These are phyloP conservation scores for Eubasilissa splendida DNA, from an alignment of 2,888 invertebrate genomes.

Conservation along the genomic window DNA sequence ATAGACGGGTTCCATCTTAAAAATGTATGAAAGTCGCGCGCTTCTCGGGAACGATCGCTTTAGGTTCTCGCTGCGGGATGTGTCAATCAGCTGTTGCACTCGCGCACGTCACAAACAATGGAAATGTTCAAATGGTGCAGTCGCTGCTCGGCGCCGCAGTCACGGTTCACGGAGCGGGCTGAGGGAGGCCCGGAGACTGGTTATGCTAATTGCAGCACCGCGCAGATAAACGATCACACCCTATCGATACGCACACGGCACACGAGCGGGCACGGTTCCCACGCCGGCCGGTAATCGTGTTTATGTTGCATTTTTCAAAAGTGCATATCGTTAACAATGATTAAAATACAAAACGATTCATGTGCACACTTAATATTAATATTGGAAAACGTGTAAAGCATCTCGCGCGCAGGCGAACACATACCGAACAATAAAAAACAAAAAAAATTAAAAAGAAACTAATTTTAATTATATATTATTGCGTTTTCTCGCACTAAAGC, in stretches of 20 bases:
- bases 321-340: neutral
- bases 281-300: neutral
- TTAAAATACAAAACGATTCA: no score
- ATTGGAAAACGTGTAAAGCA: no score
- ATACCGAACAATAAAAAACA: no score
- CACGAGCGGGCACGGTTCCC: neutral
- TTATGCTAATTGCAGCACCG: conserved; percentile 6
- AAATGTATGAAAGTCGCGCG: neutral
- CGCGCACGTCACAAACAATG: conserved; percentile 7
- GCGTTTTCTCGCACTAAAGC: no score
- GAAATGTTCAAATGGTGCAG: neutral
- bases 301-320: neutral
- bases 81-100: neutral
- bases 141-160: neutral
- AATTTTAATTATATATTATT: no score
- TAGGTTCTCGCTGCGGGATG: neutral
- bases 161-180: neutral
- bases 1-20: no score
- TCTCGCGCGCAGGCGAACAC: no score
- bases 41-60: neutral
- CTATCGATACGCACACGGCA: neutral
- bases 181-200: neutral
- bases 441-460: no score
- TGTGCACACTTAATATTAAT: no score
- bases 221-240: conserved; percentile 9